Percentiles rank a stretch among this genome's conserved stretches.
Evolutionary conservation across 2,797 vertebrate species (phyloP).

Genomic region (Rhadinocentrus ornatus): DNA sequence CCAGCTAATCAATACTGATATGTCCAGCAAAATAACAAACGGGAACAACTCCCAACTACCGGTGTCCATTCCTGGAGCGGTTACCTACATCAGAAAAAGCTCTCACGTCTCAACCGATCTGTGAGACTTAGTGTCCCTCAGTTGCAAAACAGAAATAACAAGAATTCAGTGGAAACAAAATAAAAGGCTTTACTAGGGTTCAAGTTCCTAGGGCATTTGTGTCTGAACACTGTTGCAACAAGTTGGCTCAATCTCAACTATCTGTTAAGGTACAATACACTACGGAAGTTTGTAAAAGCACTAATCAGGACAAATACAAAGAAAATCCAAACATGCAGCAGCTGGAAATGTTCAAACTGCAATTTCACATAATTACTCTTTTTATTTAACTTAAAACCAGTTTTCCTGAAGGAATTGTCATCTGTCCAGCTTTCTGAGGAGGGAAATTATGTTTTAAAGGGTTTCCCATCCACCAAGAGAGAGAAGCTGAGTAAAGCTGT

Average conservation of each 20-base stretch:
- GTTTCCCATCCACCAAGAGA: too few relatives aligned
- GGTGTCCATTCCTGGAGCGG: slow-evolving; percentile 43
- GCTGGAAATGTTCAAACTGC: slow-evolving; percentile 50
- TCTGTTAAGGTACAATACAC: slow-evolving; percentile 30
- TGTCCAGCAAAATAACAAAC: slow-evolving; percentile 74
- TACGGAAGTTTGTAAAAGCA: slow-evolving; percentile 15
- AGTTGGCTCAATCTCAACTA: slow-evolving; percentile 24
- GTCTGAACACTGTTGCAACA: slow-evolving; percentile 5
- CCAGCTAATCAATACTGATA: slow-evolving; percentile 84
- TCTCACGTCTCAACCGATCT: slow-evolving; percentile 17
- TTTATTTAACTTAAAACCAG: too few relatives aligned
- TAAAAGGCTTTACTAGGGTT: neutral
- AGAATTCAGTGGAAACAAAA: neutral
- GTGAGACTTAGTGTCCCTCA: slow-evolving; percentile 34
- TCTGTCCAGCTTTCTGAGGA: too few relatives aligned
- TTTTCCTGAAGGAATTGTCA: too few relatives aligned
- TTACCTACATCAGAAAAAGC: slow-evolving; percentile 45
- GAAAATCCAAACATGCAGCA: slow-evolving; percentile 21
- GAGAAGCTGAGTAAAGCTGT: too few relatives aligned
- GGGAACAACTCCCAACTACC: slow-evolving; percentile 56
- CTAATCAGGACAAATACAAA: slow-evolving; percentile 20
- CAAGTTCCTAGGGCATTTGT: slow-evolving; percentile 13
- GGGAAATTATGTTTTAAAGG: too few relatives aligned
- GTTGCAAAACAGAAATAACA: slow-evolving; percentile 28
- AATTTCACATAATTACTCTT: slow-evolving; percentile 17